Evolutionary conservation across 2,113 vertebrate genomes (phyloP).

Genomic region (Pseudorasbora parva): DNA sequence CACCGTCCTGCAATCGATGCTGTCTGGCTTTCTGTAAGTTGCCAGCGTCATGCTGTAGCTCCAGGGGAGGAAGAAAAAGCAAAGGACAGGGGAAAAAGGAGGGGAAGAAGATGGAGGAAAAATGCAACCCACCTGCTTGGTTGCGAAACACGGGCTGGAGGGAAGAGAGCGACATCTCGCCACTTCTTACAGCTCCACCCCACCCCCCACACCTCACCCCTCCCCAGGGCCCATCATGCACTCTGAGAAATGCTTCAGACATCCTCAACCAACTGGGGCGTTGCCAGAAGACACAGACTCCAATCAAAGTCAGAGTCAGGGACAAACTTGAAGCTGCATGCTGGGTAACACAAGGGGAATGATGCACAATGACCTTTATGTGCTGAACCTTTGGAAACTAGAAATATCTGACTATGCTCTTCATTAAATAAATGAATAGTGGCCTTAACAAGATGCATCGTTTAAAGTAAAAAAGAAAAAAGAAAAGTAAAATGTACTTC

Average conservation of each 20-base stretch:
- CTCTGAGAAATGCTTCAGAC: conserved; percentile 31
- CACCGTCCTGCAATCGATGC: conserved; percentile 44
- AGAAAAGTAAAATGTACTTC: not conserved
- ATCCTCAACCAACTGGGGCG: conserved; percentile 5
- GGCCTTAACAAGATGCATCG: not conserved
- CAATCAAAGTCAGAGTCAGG: conserved; percentile 25
- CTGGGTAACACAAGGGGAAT: conserved; percentile 8
- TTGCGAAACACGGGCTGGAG: conserved; percentile 28
- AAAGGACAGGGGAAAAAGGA: conserved; percentile 29
- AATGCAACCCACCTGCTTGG: conserved; percentile 52
- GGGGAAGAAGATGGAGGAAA: not conserved
- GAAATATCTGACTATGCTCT: not conserved
- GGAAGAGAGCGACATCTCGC: conserved; percentile 42
- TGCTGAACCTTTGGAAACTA: not conserved
- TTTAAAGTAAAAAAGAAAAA: not conserved
- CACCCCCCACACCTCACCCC: conserved; percentile 50
- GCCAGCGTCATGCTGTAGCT: conserved; percentile 24
- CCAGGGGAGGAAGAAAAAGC: conserved; percentile 33
- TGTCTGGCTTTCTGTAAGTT: conserved; percentile 30
- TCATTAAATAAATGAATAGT: not conserved
- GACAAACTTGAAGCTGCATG: not conserved
- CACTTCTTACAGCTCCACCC: conserved; percentile 36
- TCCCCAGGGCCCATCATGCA: conserved; percentile 40
- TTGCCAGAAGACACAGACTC: not conserved
- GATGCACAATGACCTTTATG: not conserved